Conservation (phyloP, 2,113 vertebrate genomes). For the Poicephalus gulielmi region DNA sequence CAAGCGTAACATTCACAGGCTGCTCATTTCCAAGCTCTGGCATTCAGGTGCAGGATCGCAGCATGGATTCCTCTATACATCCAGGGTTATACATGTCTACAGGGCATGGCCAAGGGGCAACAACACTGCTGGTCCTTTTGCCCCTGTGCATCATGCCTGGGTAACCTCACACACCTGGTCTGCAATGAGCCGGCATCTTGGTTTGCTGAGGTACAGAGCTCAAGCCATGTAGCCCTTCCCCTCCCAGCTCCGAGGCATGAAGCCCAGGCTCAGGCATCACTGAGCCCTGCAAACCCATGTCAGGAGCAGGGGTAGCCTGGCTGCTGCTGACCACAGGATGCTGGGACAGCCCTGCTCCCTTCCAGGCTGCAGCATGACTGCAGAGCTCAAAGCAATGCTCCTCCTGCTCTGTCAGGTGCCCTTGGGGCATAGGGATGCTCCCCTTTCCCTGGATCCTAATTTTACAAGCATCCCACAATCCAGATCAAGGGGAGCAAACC, state of each 20-base stretch:
- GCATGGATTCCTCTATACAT: not conserved
- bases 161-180: rapidly evolving
- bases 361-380: not conserved
- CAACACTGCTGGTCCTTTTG: rapidly evolving
- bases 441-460: not conserved
- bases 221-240: not conserved
- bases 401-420: not conserved
- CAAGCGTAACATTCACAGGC: not conserved
- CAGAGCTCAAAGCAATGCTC: rapidly evolving
- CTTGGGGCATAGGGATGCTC: not conserved
- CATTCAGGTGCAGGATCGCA: not conserved
- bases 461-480: not conserved
- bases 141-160: rapidly evolving
- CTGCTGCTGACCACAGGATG: not conserved
- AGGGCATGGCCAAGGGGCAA: not conserved
- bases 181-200: not conserved
- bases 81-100: rapidly evolving
- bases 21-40: not conserved
- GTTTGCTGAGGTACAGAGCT: not conserved
- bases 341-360: not conserved
- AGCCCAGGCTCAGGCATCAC: rapidly evolving
- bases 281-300: not conserved
- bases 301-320: not conserved
- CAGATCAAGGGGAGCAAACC: not conserved
- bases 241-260: not conserved